Evolutionary conservation across 2,113 vertebrate species (phyloP).

Genomic region (Lophius piscatorius): DNA sequence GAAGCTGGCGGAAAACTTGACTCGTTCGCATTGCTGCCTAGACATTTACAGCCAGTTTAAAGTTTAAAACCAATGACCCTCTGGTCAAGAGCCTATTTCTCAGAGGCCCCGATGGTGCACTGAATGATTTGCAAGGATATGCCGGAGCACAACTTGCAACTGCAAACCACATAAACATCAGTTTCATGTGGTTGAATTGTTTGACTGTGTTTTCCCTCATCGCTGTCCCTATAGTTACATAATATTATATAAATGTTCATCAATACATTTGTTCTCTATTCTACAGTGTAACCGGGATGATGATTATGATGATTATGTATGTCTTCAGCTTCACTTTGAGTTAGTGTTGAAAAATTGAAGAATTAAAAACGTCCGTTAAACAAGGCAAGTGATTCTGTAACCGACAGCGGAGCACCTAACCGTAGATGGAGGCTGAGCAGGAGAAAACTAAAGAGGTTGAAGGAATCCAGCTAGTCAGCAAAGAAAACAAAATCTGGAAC

Average conservation of each 20-base stretch:
- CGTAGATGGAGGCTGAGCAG: slow-evolving; percentile 14
- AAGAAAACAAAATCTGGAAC: slow-evolving; percentile 30
- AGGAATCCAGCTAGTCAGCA: slow-evolving; percentile 31
- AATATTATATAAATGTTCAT: background rate
- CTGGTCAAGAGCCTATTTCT: slow-evolving; percentile 27
- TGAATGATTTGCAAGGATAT: slow-evolving; percentile 29
- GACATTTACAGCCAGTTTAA: slow-evolving; percentile 27
- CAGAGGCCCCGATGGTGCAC: slow-evolving; percentile 6
- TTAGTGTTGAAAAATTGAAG: too few species aligned
- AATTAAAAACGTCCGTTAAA: background rate
- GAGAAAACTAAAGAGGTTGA: slow-evolving; percentile 19
- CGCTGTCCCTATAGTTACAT: too few species aligned
- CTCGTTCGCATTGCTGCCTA: slow-evolving; percentile 22
- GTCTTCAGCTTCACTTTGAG: too few species aligned
- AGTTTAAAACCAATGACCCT: slow-evolving; percentile 36
- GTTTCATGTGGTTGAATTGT: slow-evolving; percentile 40
- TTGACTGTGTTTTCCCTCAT: slow-evolving; percentile 27
- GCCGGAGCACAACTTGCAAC: slow-evolving; percentile 16
- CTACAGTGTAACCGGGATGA: background rate
- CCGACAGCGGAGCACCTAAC: slow-evolving; percentile 7
- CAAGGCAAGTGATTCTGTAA: background rate
- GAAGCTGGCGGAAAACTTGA: slow-evolving; percentile 40
- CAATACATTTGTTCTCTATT: background rate
- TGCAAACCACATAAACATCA: slow-evolving; percentile 31
- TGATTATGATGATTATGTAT: too few species aligned